Percentiles rank a stretch among this genome's conserved stretches.
Evolutionary conservation across 2,888 invertebrate genomes (phyloP).

Genomic region (Melanargia galathea): DNA sequence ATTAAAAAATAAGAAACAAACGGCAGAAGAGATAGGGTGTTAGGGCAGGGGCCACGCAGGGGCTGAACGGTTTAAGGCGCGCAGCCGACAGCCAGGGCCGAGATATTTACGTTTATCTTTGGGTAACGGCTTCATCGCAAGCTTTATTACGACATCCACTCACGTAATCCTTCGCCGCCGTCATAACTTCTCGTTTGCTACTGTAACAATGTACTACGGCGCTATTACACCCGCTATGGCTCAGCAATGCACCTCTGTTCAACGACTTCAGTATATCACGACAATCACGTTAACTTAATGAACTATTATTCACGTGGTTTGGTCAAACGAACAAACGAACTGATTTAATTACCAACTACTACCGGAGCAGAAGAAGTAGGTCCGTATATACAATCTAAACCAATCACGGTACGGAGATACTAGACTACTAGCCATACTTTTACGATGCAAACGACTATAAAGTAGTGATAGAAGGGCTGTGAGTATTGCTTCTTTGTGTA

Average conservation of each 20-base stretch:
- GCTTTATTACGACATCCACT: conserved; percentile 83
- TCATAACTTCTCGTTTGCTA: conserved; percentile 81
- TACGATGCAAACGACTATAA: no score
- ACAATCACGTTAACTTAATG: not conserved
- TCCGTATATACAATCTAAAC: no score
- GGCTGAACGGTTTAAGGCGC: conserved; percentile 50
- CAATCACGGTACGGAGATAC: no score
- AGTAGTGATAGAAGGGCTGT: no score
- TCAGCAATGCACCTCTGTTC: conserved; percentile 17
- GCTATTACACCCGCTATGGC: conserved; percentile 64
- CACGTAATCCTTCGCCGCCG: conserved; percentile 80
- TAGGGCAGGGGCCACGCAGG: conserved; percentile 41
- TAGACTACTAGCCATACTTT: no score
- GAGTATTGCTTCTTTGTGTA: no score
- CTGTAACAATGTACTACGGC: conserved; percentile 75
- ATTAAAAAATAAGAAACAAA: conserved; percentile 45
- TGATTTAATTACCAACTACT: no score
- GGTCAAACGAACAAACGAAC: no score
- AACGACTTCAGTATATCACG: conserved; percentile 2
- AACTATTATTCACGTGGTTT: no score
- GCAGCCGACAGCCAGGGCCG: conserved; percentile 67
- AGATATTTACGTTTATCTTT: conserved; percentile 82
- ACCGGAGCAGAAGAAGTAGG: no score
- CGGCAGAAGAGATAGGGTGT: conserved; percentile 44
- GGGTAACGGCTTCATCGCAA: conserved; percentile 82